These are phyloP conservation scores for Microtus oregoni DNA, from an alignment of 2,113 vertebrate genomes.

Conservation along the genomic window DNA sequence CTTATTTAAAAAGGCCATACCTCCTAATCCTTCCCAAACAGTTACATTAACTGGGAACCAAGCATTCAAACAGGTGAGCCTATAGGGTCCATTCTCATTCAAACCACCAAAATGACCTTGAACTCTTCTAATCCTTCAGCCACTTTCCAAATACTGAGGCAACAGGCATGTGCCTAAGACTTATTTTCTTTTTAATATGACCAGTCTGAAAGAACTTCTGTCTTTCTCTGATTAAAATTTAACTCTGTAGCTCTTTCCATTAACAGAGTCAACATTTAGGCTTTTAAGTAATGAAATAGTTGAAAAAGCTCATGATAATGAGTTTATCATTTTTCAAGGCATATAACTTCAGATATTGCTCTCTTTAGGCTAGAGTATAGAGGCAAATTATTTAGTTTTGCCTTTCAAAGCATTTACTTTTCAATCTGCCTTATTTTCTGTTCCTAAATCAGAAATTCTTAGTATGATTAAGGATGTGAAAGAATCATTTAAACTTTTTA, in stretches of 20 bases:
- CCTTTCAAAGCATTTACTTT: not conserved
- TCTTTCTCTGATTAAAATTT: constrained; percentile 12
- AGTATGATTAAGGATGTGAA: not conserved
- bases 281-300: constrained; percentile 7
- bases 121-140: not conserved
- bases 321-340: constrained; percentile 31
- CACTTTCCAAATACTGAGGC: not conserved
- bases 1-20: not conserved
- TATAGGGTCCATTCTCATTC: not conserved
- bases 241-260: not conserved
- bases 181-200: constrained; percentile 28
- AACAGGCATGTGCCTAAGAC: not conserved
- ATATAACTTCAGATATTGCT: not conserved
- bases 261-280: constrained; percentile 40
- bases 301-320: not conserved
- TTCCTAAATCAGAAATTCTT: constrained; percentile 10
- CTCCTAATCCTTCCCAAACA: not conserved
- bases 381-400: not conserved
- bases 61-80: no score
- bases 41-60: not conserved
- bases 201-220: not conserved
- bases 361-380: not conserved
- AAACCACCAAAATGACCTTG: not conserved
- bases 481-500: constrained; percentile 15
- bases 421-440: not conserved